Conservation (phyloP, 2,888 invertebrate genomes). For the Criorhina ranunculi region DNA sequence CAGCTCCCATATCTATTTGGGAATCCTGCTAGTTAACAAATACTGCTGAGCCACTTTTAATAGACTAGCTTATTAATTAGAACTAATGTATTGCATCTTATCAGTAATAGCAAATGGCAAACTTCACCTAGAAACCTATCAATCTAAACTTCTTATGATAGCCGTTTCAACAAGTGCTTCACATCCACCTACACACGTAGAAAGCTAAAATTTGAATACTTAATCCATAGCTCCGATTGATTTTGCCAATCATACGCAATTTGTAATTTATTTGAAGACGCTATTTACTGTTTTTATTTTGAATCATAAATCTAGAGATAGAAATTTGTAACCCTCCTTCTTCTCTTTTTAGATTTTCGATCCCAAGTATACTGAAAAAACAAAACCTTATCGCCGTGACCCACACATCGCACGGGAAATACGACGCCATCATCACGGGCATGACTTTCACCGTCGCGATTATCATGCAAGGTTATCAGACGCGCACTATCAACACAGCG, state of each 20-base stretch:
- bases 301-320: not conserved
- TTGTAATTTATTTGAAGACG: conserved; percentile 10
- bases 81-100: conserved; percentile 19
- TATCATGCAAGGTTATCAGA: conserved; percentile 79
- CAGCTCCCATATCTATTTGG: not conserved
- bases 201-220: not conserved
- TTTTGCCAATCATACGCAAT: too few species aligned
- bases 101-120: conserved; percentile 26
- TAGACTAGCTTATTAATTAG: conserved; percentile 29
- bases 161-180: not conserved
- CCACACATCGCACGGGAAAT: conserved; percentile 75
- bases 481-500: conserved; percentile 46
- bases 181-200: not conserved
- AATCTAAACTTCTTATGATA: not conserved
- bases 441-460: conserved; percentile 52
- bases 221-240: not conserved
- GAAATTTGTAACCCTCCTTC: not conserved
- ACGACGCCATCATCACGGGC: conserved; percentile 66
- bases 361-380: conserved; percentile 78
- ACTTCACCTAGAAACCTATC: conserved; percentile 62
- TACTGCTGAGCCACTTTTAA: not conserved
- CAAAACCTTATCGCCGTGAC: conserved; percentile 80
- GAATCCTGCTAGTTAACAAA: too few species aligned
- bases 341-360: conserved; percentile 79
- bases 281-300: conserved; percentile 1